Conservation (phyloP, 2,113 vertebrate species). For the Cyprinodon tularosa region DNA sequence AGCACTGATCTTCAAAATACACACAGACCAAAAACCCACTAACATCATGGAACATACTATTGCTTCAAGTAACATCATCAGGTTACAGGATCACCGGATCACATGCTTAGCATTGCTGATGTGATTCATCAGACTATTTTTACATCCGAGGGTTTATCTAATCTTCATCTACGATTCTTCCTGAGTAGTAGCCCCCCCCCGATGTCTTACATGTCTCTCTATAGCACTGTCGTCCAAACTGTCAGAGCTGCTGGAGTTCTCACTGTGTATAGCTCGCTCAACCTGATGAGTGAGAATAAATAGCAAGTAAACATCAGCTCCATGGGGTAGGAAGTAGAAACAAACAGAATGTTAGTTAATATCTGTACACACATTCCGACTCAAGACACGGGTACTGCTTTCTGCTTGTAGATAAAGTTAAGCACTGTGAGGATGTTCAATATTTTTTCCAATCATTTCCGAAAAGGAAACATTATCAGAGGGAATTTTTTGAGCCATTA, state of each 20-base stretch:
- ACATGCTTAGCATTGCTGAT: background rate
- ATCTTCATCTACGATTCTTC: background rate
- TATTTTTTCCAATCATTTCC: too few species aligned
- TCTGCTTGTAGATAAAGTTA: too few species aligned
- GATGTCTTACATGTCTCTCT: constrained; percentile 47
- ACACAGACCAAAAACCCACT: background rate
- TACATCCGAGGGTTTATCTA: background rate
- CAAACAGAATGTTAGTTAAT: background rate
- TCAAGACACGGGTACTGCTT: too few species aligned
- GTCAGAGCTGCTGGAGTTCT: constrained; percentile 51
- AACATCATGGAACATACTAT: background rate
- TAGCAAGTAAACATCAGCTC: background rate
- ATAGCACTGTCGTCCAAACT: constrained; percentile 43
- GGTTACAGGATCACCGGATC: background rate
- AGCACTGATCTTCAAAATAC: background rate
- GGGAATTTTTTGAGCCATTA: too few species aligned
- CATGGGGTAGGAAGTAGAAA: background rate
- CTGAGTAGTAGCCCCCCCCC: background rate
- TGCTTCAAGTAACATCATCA: too few species aligned
- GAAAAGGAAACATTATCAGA: too few species aligned
- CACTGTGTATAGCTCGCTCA: background rate
- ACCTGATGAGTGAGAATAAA: constrained; percentile 20
- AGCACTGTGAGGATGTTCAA: too few species aligned
- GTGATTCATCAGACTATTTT: background rate
- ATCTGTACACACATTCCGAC: background rate